These are phyloP conservation scores for Torymus tubicola DNA, from an alignment of 2,888 invertebrate species.

Conservation along the genomic window DNA sequence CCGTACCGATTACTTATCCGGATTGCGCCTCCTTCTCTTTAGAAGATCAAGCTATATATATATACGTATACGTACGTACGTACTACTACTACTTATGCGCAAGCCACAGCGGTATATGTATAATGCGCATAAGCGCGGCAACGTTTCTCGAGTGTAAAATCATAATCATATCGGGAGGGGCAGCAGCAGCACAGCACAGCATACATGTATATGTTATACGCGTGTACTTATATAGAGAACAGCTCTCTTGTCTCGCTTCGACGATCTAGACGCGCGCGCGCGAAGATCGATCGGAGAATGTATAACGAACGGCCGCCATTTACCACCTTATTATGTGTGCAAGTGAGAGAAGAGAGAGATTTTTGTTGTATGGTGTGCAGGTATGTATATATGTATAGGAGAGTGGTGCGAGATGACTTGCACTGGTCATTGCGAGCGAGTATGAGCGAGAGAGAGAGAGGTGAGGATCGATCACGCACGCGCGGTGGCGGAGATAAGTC, in stretches of 20 bases:
- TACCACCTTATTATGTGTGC: slow-evolving; percentile 28
- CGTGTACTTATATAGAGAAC: background rate
- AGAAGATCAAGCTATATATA: slow-evolving; percentile 10
- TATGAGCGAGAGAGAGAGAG: too few relatives aligned
- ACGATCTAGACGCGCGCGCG: background rate
- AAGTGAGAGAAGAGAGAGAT: background rate
- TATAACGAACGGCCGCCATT: slow-evolving; percentile 29
- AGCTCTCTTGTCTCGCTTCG: slow-evolving; percentile 5
- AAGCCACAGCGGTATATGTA: background rate
- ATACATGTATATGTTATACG: too few relatives aligned
- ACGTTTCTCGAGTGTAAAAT: slow-evolving; percentile 16
- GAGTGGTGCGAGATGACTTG: too few relatives aligned
- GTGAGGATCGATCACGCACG: too few relatives aligned
- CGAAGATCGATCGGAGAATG: background rate
- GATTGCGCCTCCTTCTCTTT: background rate
- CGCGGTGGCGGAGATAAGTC: too few relatives aligned
- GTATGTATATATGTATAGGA: too few relatives aligned
- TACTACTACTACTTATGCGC: slow-evolving; percentile 4
- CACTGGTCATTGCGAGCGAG: too few relatives aligned
- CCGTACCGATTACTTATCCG: background rate
- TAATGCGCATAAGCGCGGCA: slow-evolving; percentile 6
- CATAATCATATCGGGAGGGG: slow-evolving; percentile 37
- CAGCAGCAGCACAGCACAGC: too few relatives aligned
- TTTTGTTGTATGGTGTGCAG: too few relatives aligned
- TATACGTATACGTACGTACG: too few relatives aligned